Evolutionary conservation across 2,888 invertebrate species (phyloP), one percentile per base, ranked within the genome.

Genomic region (Drosophila buzzatii): DNA sequence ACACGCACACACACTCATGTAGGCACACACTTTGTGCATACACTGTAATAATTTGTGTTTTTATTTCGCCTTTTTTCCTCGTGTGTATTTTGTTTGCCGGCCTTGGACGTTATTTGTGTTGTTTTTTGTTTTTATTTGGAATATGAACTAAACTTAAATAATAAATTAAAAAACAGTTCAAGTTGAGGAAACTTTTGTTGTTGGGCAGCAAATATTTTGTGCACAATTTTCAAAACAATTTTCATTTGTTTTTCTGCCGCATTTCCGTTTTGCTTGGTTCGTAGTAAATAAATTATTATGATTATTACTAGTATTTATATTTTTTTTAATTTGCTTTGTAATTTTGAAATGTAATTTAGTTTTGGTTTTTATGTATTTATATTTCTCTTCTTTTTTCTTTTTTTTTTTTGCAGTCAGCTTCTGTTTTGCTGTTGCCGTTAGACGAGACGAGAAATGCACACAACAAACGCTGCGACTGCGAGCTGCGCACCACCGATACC

Each of bases 401-500:
- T 58, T n/a, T 66, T 65, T 58, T 59, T 58, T 31, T 66, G 61
- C 45, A 61, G 53, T 49, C 67, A 57, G 68, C 68, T 67, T 49
- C 67, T 67, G 68, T 58, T 67, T 58, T 79, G 76, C 76, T 70
- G 78, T 75, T 77, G 75, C 71, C 64, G 85, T 88, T 90, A 39
- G 80, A 81, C 91, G 89, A 91, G 91, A 90, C 92, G 90, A 91
- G 91, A 90, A 91, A 90, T 92, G 92, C 92, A 91, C 90, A 90
- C 89, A 91, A 87, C 85, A 79, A 76, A 80, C 79, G 85, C 81
- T 84, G 80, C 89, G 87, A 82, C 90, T 91, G 90, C 92, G 90
- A 92, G 92, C 86, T 84, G 88, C 92, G 93, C 93, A 92, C 93
- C 92, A 92, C 93, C 93, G 93, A 92, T 93, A 93, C 93, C 93